Base-by-base conservation (phyloP, 2,113 vertebrate genomes). In the Tragelaphus imberbis region DNA sequence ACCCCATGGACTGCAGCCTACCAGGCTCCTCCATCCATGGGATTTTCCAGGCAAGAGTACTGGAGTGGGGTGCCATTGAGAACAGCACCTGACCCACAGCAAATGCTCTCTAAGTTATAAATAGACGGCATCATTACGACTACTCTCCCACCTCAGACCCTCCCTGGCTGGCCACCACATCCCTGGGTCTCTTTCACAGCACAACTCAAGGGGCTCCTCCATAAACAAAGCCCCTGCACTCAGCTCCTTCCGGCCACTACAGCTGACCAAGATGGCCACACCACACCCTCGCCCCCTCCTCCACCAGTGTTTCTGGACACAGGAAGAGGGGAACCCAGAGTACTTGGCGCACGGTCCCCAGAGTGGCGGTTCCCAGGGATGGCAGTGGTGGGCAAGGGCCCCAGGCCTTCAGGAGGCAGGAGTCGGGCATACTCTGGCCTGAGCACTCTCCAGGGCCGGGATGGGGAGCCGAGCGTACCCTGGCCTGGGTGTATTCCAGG, bases 381-480 rank as follows among this genome's bases (percentile, higher is more conserved):
- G 47, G 47, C 47, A 10, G 47, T 17, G 40, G 44, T 7, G 15
- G 88, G 75, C 21, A 0, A 44, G 86, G 88, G 36, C 53, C 49
- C 49, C 11, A 30, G 79, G 16, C 30, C 49, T 51, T 53, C 49
- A 21, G 79, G 47, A 53, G 79, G 5, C 27, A 30, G 47, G 79
- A 21, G 30, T 5, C 1, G 5, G 28, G 77, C 61, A 15, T 98
- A 99, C 98, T 98, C 96, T 92, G 97, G 96, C 89, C 75, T 95
- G 98, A 40, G 97, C 0, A 7, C 79, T 7, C 36, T 99, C 98
- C 10, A 99, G 98, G 4, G 95, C 94, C 97, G 99, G 63, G 44
- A 6, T 4, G 56, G 10, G 11, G 3, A 14, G 4, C 63, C 33
- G 30, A 5, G 19, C 84, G 15, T 98, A 99, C 99, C 98, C 97